phyloP scores from a whole-genome alignment of 2,888 invertebrate genomes.

The Beris morrisii region DNA sequence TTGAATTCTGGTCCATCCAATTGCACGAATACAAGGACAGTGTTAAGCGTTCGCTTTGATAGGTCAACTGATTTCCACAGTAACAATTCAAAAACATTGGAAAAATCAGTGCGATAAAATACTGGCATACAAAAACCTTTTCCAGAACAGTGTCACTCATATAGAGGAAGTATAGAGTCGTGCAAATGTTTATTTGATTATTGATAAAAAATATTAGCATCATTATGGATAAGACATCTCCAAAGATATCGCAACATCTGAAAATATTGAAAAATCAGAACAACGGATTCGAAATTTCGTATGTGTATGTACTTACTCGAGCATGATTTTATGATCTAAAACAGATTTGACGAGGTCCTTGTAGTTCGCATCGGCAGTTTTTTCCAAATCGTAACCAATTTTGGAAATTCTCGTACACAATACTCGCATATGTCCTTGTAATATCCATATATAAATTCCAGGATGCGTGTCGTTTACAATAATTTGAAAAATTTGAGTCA shows the following conservation, averaged over 20 bases:
- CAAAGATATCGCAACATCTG: neutral
- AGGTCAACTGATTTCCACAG: too few species aligned
- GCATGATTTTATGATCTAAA: too few species aligned
- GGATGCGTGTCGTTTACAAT: neutral
- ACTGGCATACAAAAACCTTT: constrained; percentile 33
- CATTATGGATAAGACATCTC: neutral
- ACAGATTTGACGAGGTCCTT: too few species aligned
- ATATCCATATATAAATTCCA: too few species aligned
- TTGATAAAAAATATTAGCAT: constrained; percentile 13
- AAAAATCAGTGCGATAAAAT: neutral
- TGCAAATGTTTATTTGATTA: constrained; percentile 4
- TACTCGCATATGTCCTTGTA: too few species aligned
- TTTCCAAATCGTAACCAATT: too few species aligned
- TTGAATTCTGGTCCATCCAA: too few species aligned
- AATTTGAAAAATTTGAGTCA: constrained; percentile 6
- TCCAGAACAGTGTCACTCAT: constrained; percentile 11
- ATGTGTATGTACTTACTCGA: neutral
- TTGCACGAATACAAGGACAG: too few species aligned
- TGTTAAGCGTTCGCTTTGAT: too few species aligned
- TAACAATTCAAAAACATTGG: too few species aligned
- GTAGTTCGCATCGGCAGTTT: too few species aligned
- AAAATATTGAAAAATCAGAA: neutral
- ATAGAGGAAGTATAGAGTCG: constrained; percentile 10
- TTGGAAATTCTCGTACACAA: too few species aligned
- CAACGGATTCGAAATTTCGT: neutral